These are phyloP conservation scores for Falco concolor DNA, from an alignment of 2,797 vertebrate species.

Conservation along the genomic window DNA sequence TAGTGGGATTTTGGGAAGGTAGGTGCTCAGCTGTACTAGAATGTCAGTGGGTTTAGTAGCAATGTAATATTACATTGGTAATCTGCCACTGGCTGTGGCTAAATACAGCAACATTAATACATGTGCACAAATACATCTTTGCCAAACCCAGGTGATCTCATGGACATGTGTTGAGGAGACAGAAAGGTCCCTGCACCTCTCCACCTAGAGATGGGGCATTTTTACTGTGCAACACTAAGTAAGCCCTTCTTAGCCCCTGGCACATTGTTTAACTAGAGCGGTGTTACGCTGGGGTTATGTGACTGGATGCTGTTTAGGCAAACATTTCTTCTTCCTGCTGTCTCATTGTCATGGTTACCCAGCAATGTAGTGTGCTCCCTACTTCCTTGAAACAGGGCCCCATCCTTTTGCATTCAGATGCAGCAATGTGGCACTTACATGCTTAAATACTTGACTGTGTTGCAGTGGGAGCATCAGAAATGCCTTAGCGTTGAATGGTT, in stretches of 20 bases:
- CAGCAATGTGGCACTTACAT: background rate
- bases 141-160: background rate
- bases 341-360: conserved; percentile 70
- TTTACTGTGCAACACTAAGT: background rate
- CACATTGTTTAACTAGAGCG: conserved; percentile 44
- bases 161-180: background rate
- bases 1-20: background rate
- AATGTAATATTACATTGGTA: background rate
- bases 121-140: background rate
- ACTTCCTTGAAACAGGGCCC: conserved; percentile 15
- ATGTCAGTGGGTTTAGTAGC: background rate
- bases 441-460: conserved; percentile 15
- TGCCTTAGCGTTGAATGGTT: background rate
- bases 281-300: conserved; percentile 49
- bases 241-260: conserved; percentile 5
- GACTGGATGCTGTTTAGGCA: conserved; percentile 49
- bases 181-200: background rate
- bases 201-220: background rate
- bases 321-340: conserved; percentile 59
- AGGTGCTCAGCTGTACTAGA: background rate
- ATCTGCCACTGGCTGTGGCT: background rate
- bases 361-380: conserved; percentile 10
- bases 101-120: background rate
- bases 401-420: conserved; percentile 10
- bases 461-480: background rate